Evolutionary conservation across 2,797 vertebrate species (phyloP).

Genomic region (Glyptemys insculpta): DNA sequence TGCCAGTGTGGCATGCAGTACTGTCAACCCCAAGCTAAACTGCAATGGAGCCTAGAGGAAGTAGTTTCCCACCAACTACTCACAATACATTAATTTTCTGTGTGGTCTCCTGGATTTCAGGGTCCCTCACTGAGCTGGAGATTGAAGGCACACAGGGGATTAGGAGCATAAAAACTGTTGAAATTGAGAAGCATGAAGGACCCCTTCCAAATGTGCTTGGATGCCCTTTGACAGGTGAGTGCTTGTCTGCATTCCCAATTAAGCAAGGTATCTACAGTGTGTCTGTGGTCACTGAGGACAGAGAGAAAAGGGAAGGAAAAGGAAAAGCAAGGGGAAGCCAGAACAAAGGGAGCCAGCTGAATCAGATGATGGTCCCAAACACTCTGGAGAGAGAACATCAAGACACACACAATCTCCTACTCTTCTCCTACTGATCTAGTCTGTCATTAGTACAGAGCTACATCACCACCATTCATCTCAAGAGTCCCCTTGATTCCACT

Average conservation of each 20-base stretch:
- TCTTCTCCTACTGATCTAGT: not conserved
- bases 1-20: not conserved
- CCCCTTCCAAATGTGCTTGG: not conserved
- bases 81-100: not conserved
- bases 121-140: not conserved
- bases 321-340: not conserved
- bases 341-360: not conserved
- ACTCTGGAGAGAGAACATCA: not conserved
- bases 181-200: not conserved
- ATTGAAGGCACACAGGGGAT: not conserved
- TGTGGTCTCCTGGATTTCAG: constrained; percentile 20
- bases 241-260: not conserved
- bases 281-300: not conserved
- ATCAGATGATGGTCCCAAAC: not conserved
- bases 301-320: not conserved
- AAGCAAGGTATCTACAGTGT: not conserved
- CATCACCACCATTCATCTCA: not conserved
- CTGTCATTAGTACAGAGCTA: not conserved
- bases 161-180: not conserved
- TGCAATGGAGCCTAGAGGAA: not conserved
- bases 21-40: not conserved
- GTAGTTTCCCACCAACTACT: not conserved
- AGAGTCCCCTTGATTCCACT: not conserved
- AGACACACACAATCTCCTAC: not conserved
- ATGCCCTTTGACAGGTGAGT: not conserved